Evolutionary conservation across 1,140 invertebrate genomes (phyloP), one percentile per base, ranked within the genome.

Genomic region (Plutomurus gul): DNA sequence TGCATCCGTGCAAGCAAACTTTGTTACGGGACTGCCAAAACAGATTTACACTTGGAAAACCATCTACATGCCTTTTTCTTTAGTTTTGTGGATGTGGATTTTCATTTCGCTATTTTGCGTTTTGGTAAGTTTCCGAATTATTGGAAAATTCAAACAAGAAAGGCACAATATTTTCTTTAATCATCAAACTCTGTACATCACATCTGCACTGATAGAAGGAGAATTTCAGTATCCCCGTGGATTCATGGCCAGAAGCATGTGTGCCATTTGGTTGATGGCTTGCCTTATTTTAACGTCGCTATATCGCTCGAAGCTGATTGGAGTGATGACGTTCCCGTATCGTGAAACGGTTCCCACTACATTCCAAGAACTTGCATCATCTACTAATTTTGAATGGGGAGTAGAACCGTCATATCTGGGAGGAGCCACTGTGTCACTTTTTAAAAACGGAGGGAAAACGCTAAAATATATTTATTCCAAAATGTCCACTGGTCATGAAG

Each of bases 261-360:
- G 3, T 25, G 36, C 4, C 10, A 4, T 76, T 18, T 76, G 75
- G 75, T 20, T 76, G 5, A 1, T 37, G n/a, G 13, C 16, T 1
- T n/a, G 40, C 6, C 4, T 76, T 0, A n/a, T 76, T 20, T 8
- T 56, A 1, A 37, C 49, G 27, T 13, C 75, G n/a, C 13, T 33
- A 5, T 76, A 76, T 25, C 16, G 75, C 13, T 76, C 75, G 0
- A 65, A 43, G 5, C 37, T 65, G 0, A 25, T 70, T 4, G 33
- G 43, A 13, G 33, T 77, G 3, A 77, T 77, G 75, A 70, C 56
- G 25, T 77, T 77, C 18, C 75, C 75, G 2, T 7, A 39, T 10
- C 20, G 16, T 11, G 43, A 77, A 37, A 37, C 43, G 11, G 4
- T 70, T 11, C 75, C 75, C 22, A 60, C 1, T 4, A 77, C 75